These are phyloP conservation scores for Eupelmus urozonus DNA, from an alignment of 2,888 invertebrate species.

Conservation along the genomic window DNA sequence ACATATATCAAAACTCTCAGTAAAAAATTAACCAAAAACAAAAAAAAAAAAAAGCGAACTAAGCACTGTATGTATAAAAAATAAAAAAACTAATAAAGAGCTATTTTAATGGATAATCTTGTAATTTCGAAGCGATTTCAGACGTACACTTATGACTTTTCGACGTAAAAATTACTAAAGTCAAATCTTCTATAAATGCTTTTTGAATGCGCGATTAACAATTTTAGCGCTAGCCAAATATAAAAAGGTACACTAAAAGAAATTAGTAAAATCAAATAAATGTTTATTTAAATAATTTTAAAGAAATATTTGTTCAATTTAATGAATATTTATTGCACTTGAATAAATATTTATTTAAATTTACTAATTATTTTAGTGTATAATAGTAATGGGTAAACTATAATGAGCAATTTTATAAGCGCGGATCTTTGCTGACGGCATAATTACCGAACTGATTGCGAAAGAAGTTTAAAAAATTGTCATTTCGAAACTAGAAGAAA, in stretches of 20 bases:
- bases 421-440: not conserved
- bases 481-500: too few species aligned
- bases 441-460: not conserved
- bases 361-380: too few species aligned
- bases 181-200: too few species aligned
- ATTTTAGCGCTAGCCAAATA: too few species aligned
- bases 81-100: not conserved
- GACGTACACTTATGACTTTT: too few species aligned
- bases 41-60: not conserved
- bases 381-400: not conserved
- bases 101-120: not conserved
- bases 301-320: not conserved
- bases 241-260: not conserved
- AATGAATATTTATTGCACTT: too few species aligned
- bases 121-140: too few species aligned
- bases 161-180: too few species aligned
- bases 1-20: slow-evolving; percentile 19
- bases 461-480: not conserved
- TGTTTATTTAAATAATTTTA: not conserved
- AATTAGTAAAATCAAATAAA: slow-evolving; percentile 10
- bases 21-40: slow-evolving; percentile 3
- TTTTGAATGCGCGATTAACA: too few species aligned
- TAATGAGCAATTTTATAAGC: not conserved
- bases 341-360: too few species aligned
- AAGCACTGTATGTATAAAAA: not conserved